Percentiles rank a stretch among this genome's conserved stretches.
phyloP scores from a whole-genome alignment of 2,113 vertebrate species.

The Synodontis membranacea region DNA sequence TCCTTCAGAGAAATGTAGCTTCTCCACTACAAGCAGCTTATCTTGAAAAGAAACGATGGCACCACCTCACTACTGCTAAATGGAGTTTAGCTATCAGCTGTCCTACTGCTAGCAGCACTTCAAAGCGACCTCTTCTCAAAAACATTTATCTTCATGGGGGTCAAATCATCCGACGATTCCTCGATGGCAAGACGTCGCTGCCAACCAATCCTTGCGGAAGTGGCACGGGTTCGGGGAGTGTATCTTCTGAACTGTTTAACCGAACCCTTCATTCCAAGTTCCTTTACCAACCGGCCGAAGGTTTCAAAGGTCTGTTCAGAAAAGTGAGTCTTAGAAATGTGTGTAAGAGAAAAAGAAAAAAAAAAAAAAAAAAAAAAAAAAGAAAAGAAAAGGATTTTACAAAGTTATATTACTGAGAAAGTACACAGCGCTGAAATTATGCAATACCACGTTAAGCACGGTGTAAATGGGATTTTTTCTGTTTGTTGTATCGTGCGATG shows the following conservation, averaged over 20 bases:
- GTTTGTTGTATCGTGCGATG: slow-evolving; percentile 27
- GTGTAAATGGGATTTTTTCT: neutral
- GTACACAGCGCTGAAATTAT: neutral
- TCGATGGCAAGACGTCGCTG: neutral
- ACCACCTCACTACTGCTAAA: neutral
- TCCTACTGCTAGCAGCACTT: neutral
- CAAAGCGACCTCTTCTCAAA: neutral
- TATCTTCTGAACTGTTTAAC: neutral
- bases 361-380: no score
- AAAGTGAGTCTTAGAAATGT: neutral
- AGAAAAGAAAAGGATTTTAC: no score
- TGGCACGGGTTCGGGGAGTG: neutral
- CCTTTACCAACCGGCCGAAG: neutral
- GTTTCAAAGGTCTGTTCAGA: neutral
- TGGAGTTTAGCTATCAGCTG: neutral
- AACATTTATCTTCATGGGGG: neutral
- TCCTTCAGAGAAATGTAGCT: neutral
- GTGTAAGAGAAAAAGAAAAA: no score
- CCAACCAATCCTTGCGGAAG: neutral
- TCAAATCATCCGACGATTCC: neutral
- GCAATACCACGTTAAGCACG: neutral
- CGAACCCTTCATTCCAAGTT: neutral
- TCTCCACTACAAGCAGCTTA: neutral
- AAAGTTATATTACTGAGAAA: neutral
- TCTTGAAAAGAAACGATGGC: neutral